A percentile compares a stretch with the other conserved stretches of the same genome.
phyloP scores from a whole-genome alignment of 2,888 invertebrate genomes.

The Pachycephus smyrnensis region DNA sequence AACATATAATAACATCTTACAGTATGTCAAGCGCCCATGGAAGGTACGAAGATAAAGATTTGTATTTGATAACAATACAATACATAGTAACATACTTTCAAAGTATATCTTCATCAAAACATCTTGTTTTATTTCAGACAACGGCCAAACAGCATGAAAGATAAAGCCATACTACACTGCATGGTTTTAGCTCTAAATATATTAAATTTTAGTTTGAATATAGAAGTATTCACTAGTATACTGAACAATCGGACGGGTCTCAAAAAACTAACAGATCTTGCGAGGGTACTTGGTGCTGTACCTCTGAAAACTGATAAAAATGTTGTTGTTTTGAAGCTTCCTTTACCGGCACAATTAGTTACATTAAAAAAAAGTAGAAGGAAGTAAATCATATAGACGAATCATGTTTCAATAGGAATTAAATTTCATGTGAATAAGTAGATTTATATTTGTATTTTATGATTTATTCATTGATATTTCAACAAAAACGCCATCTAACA shows the following conservation, averaged over 20 bases:
- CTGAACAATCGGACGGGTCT: conserved; percentile 38
- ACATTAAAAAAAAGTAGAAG: conserved; percentile 34
- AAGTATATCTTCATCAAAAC: neutral
- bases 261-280: conserved; percentile 53
- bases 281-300: conserved; percentile 50
- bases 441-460: neutral
- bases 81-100: neutral
- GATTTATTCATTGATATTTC: neutral
- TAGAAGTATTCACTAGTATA: conserved; percentile 52
- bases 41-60: conserved; percentile 41
- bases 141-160: conserved; percentile 53
- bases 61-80: neutral
- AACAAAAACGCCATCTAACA: neutral
- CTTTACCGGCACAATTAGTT: conserved; percentile 46
- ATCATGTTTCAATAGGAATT: neutral
- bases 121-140: conserved; percentile 40
- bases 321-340: conserved; percentile 48
- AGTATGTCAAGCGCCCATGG: conserved; percentile 48
- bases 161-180: conserved; percentile 58
- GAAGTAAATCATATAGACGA: conserved; percentile 17
- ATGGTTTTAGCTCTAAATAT: conserved; percentile 53
- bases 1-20: conserved; percentile 48
- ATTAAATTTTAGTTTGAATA: conserved; percentile 49
- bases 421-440: neutral
- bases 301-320: conserved; percentile 51